phyloP scores from a whole-genome alignment of 2,797 vertebrate species.

The Sebastes cheni region DNA sequence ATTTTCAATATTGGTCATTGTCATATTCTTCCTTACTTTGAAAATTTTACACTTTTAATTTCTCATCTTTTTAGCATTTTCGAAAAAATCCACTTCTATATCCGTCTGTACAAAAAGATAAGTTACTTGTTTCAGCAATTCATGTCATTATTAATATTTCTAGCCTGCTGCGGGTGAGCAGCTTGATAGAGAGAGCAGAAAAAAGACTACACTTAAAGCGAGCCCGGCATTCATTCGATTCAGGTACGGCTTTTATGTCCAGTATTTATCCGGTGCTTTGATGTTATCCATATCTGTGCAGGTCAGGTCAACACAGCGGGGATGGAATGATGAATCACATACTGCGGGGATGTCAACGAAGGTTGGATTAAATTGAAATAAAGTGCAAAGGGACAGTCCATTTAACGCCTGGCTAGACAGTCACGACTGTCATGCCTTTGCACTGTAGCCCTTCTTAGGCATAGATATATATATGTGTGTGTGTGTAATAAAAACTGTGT shows the following conservation, averaged over 20 bases:
- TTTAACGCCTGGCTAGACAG: slow-evolving; percentile 65
- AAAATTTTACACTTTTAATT: slow-evolving; percentile 20
- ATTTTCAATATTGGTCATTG: not conserved
- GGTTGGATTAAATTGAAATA: slow-evolving; percentile 75
- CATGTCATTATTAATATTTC: slow-evolving; percentile 8
- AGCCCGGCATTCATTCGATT: slow-evolving; percentile 34
- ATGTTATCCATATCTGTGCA: slow-evolving; percentile 50
- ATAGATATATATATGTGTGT: not conserved
- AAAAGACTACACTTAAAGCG: not conserved
- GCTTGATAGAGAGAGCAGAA: slow-evolving; percentile 18
- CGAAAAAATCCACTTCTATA: not conserved
- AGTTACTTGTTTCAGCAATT: not conserved
- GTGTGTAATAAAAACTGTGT: not conserved
- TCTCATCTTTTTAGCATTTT: slow-evolving; percentile 11
- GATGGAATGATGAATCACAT: slow-evolving; percentile 61
- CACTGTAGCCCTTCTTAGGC: slow-evolving; percentile 20
- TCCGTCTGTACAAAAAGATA: not conserved
- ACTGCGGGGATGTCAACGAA: slow-evolving; percentile 48
- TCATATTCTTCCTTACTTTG: not conserved
- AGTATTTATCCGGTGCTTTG: slow-evolving; percentile 50
- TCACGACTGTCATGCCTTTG: slow-evolving; percentile 46
- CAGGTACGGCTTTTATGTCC: slow-evolving; percentile 49
- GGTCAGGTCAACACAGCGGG: slow-evolving; percentile 38
- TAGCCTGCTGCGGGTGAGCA: not conserved
- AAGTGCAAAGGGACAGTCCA: slow-evolving; percentile 67